These are phyloP conservation scores for Cryptoprocta ferox DNA, from an alignment of 2,797 vertebrate genomes.

Conservation along the genomic window DNA sequence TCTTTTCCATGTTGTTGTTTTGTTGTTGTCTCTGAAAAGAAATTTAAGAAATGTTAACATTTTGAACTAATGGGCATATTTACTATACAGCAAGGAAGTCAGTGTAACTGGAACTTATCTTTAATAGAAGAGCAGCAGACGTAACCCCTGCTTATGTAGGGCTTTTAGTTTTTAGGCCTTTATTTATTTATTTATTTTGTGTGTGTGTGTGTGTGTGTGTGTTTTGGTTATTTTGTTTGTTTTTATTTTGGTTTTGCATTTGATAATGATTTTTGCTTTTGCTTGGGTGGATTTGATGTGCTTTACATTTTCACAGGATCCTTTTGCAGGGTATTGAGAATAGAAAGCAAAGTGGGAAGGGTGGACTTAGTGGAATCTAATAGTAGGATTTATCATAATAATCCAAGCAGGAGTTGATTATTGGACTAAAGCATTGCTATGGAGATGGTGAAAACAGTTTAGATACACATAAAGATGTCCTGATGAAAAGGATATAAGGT, in stretches of 20 bases:
- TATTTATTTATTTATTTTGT: neutral
- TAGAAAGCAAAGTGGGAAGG: neutral
- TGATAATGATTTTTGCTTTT: neutral
- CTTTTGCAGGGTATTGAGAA: neutral
- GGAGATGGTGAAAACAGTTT: neutral
- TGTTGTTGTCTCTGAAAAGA: neutral
- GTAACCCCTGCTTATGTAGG: too few relatives aligned
- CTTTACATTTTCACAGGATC: neutral
- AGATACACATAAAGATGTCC: neutral
- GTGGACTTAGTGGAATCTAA: neutral
- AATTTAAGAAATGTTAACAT: neutral
- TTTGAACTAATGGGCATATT: neutral
- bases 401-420: neutral
- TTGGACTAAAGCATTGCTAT: neutral
- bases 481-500: neutral
- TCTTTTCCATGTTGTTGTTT: neutral
- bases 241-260: neutral
- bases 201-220: too few relatives aligned
- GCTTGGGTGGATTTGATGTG: neutral
- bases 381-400: neutral
- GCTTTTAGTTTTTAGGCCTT: neutral
- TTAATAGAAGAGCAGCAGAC: neutral
- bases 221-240: too few relatives aligned
- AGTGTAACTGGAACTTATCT: neutral
- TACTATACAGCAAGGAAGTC: neutral